Evolutionary conservation across 2,797 vertebrate species (phyloP).

Genomic region (Fistularia tabacaria): DNA sequence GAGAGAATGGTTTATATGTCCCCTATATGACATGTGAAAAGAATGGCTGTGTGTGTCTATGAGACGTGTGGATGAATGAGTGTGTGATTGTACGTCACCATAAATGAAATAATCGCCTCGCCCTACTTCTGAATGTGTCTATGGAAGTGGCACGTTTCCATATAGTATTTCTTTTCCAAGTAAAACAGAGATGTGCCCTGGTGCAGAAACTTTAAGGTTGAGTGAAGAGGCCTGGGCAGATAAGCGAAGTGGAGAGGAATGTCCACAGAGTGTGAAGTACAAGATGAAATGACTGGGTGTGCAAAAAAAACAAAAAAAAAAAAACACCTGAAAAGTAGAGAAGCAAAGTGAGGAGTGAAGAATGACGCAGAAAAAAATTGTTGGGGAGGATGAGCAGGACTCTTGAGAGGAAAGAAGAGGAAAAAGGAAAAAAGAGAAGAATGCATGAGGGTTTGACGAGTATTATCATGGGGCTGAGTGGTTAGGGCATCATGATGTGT

Average conservation of each 20-base stretch:
- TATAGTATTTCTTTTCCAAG: constrained; percentile 1
- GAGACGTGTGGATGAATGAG: no score
- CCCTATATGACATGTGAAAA: no score
- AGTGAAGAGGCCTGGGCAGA: neutral
- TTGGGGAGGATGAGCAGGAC: constrained; percentile 11
- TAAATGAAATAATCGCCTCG: no score
- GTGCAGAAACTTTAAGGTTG: constrained; percentile 1
- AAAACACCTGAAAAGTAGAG: constrained; percentile 4
- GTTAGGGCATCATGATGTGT: constrained; percentile 38
- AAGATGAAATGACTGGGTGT: constrained; percentile 18
- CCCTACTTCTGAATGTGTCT: no score
- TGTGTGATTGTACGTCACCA: no score
- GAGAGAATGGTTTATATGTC: no score
- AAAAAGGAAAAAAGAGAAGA: constrained; percentile 4
- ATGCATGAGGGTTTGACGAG: constrained; percentile 31
- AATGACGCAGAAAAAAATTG: constrained; percentile 15
- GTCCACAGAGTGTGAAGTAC: constrained; percentile 3
- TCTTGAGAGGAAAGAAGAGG: constrained; percentile 12
- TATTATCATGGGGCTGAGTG: constrained; percentile 35
- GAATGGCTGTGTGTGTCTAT: no score
- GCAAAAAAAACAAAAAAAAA: neutral
- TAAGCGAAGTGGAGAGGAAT: constrained; percentile 3
- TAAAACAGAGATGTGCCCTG: neutral
- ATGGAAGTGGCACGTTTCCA: no score
- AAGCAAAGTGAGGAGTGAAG: constrained; percentile 3